phyloP scores from a whole-genome alignment of 1,140 invertebrate species.

The Ceratosolen fusciceps region DNA sequence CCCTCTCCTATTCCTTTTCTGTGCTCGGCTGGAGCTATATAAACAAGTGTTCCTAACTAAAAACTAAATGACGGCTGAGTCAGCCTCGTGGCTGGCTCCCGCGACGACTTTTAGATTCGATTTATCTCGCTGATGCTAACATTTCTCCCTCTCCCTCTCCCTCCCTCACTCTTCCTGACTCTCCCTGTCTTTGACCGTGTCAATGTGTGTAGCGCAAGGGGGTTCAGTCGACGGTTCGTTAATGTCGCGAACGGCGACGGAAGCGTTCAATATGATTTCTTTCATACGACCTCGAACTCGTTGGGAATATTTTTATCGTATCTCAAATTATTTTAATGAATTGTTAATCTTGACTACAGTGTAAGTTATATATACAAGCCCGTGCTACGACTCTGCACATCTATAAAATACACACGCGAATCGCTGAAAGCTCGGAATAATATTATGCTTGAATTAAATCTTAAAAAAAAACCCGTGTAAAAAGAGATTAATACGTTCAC shows the following conservation, averaged over 20 bases:
- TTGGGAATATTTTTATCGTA: constrained; percentile 23
- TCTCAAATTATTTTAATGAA: not conserved
- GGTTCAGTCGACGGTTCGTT: constrained; percentile 35
- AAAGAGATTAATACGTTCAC: not conserved
- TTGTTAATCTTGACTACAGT: not conserved
- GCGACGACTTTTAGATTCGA: constrained; percentile 37
- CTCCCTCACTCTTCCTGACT: not conserved
- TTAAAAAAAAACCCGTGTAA: not conserved
- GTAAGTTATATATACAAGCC: not conserved
- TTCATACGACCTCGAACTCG: constrained; percentile 26
- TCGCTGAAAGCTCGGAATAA: not conserved
- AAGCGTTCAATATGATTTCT: constrained; percentile 43
- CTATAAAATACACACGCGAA: not conserved
- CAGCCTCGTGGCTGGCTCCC: not conserved
- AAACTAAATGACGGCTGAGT: constrained; percentile 37
- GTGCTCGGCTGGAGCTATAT: not conserved
- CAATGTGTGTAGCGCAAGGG: not conserved
- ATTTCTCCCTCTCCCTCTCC: not conserved
- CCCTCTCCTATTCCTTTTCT: constrained; percentile 13
- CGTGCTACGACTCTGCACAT: not conserved
- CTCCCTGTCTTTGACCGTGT: not conserved
- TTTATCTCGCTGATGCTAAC: not conserved
- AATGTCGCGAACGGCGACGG: constrained; percentile 32
- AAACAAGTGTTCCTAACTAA: constrained; percentile 45
- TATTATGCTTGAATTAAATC: not conserved